Base-by-base conservation (phyloP, 1,140 invertebrate species). In the Saccostrea cuccullata region DNA sequence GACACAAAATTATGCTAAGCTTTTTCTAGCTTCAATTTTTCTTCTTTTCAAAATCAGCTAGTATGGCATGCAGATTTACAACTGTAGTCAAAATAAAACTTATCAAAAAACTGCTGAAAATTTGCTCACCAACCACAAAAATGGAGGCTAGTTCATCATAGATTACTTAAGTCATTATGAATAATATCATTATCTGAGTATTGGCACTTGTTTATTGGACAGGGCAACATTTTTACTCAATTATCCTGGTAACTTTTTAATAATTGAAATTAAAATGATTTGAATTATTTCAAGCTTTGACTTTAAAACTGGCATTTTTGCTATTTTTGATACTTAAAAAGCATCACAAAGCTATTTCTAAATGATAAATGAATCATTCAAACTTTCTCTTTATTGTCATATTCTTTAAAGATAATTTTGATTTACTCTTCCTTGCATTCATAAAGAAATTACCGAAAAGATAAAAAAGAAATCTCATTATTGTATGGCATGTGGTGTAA, bases 381-480 rank as follows among this genome's bases (percentile, higher is more conserved):
- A 73, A 73, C 70, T 30, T 73, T 73, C 70, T 73, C 30, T 30
- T 73, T 73, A 30, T 64, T 30, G 13, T 30, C 26, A 64, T 20
- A 73, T 30, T 73, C 70, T 30, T 30, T 36, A 36, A 23, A 30
- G 70, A 73, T 73, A 73, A 30, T 15, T 73, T 30, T 73, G 30
- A 73, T 73, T 73, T 73, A 73, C 13, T 73, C 26, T 30, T 73
- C 70, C 30, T 73, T 36, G 30, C 26, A 26, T 26, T 15, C 70
- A 36, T 73, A 30, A 73, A 36, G 70, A 73, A 73, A 73, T 73
- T 73, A 73, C 2, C 30, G 30, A 5, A 36, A 73, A 30, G 70
- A 73, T 73, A 73, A 73, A 73, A 73, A 73, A 73, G 26, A 73
- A 64, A 73, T 13, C 70, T 73, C 70, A 73, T 73, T 73, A 73